phyloP scores from a whole-genome alignment of 2,113 vertebrate genomes.

The Phocoena phocoena region DNA sequence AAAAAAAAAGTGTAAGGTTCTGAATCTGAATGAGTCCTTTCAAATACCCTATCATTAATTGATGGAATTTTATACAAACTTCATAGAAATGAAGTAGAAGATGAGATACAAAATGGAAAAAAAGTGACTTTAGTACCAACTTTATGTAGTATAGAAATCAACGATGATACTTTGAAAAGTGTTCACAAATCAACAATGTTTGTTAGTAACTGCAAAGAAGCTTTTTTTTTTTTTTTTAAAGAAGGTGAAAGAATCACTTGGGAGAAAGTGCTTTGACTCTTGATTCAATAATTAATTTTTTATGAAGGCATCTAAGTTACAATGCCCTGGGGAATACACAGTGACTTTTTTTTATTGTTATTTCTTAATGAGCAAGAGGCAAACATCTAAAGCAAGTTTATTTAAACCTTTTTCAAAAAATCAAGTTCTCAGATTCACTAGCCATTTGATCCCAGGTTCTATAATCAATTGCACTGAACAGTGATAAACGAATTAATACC shows the following conservation, averaged over 20 bases:
- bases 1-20: background rate
- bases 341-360: slow-evolving; percentile 4
- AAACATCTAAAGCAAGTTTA: slow-evolving; percentile 59
- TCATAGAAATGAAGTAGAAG: background rate
- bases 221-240: background rate
- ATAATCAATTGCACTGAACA: background rate
- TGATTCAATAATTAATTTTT: slow-evolving; percentile 63
- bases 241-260: slow-evolving; percentile 16
- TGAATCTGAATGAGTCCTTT: background rate
- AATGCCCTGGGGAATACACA: slow-evolving; percentile 44
- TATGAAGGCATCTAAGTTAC: slow-evolving; percentile 62
- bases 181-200: slow-evolving; percentile 1
- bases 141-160: slow-evolving; percentile 26
- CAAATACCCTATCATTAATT: slow-evolving; percentile 4
- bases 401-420: slow-evolving; percentile 32
- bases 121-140: background rate
- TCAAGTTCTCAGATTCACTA: slow-evolving; percentile 19
- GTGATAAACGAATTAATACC: background rate
- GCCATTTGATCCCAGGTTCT: background rate
- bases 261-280: slow-evolving; percentile 25
- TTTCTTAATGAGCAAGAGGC: slow-evolving; percentile 57
- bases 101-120: background rate
- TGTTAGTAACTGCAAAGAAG: slow-evolving; percentile 1
- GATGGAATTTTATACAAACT: slow-evolving; percentile 4
- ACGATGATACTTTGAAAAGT: background rate